Conservation (phyloP, 2,888 invertebrate species). For the Pterostichus madidus region DNA sequence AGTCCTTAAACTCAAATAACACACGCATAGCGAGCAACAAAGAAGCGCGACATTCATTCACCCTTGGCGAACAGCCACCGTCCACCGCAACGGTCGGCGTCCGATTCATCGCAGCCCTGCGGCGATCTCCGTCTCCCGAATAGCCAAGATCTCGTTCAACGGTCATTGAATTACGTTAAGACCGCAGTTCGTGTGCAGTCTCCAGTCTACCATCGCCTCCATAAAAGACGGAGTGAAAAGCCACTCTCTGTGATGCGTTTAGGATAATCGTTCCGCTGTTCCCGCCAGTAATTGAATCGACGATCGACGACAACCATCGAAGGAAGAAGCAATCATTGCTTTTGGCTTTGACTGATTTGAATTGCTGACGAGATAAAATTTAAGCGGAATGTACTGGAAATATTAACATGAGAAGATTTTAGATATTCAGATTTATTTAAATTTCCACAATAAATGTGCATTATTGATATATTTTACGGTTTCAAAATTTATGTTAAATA, state of each 20-base stretch:
- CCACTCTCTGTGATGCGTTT: slow-evolving; percentile 48
- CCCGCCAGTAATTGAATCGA: slow-evolving; percentile 31
- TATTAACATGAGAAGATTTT: background rate
- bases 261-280: slow-evolving; percentile 34
- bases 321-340: slow-evolving; percentile 29
- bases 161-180: slow-evolving; percentile 47
- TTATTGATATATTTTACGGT: no score
- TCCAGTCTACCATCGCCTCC: slow-evolving; percentile 1
- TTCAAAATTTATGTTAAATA: no score
- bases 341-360: slow-evolving; percentile 22
- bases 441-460: background rate
- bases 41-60: slow-evolving; percentile 17
- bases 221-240: slow-evolving; percentile 33
- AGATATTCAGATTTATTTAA: background rate
- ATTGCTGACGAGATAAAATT: slow-evolving; percentile 43
- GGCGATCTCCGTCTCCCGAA: slow-evolving; percentile 10
- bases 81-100: background rate
- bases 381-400: background rate
- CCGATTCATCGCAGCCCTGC: slow-evolving; percentile 9
- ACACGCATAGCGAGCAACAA: background rate
- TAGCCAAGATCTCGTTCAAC: slow-evolving; percentile 40
- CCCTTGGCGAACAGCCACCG: background rate
- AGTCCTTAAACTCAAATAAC: slow-evolving; percentile 25
- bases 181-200: slow-evolving; percentile 29
- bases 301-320: slow-evolving; percentile 6